phyloP scores from a whole-genome alignment of 2,888 invertebrate genomes.

The Chouioia cunea region DNA sequence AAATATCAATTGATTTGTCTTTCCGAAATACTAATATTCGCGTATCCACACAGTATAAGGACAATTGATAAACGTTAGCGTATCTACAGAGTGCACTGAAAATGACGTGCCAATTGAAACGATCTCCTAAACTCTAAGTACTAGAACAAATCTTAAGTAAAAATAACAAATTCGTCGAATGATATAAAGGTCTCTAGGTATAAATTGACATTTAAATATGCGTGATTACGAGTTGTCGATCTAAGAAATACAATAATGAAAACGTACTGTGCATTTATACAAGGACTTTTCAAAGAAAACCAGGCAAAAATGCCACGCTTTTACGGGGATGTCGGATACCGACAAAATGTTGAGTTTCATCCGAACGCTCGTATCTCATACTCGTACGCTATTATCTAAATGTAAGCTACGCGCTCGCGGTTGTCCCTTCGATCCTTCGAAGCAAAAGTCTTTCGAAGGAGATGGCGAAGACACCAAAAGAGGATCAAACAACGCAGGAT shows the following conservation, averaged over 20 bases:
- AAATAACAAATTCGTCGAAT: constrained; percentile 21
- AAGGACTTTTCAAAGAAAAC: constrained; percentile 21
- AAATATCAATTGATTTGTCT: constrained; percentile 18
- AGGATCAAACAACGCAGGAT: too few species aligned
- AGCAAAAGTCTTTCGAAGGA: too few species aligned
- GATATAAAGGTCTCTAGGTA: constrained; percentile 1
- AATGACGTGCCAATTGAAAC: constrained; percentile 31
- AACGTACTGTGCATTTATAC: constrained; percentile 36
- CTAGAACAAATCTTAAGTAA: constrained; percentile 24
- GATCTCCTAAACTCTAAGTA: constrained; percentile 22
- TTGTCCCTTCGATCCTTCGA: too few species aligned
- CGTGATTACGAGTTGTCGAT: constrained; percentile 21
- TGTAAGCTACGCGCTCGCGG: too few species aligned
- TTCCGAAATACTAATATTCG: constrained; percentile 40
- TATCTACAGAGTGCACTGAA: background rate
- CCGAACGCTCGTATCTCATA: constrained; percentile 33
- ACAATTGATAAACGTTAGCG: constrained; percentile 15
- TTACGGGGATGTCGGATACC: constrained; percentile 42
- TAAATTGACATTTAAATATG: constrained; percentile 31
- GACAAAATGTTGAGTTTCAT: constrained; percentile 35
- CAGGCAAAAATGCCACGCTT: constrained; percentile 28
- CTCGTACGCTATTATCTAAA: constrained; percentile 26
- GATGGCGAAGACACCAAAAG: too few species aligned
- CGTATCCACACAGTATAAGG: constrained; percentile 28
- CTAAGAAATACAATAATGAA: constrained; percentile 23